Conservation (phyloP, 2,888 invertebrate species). For the Chirona hameri region DNA sequence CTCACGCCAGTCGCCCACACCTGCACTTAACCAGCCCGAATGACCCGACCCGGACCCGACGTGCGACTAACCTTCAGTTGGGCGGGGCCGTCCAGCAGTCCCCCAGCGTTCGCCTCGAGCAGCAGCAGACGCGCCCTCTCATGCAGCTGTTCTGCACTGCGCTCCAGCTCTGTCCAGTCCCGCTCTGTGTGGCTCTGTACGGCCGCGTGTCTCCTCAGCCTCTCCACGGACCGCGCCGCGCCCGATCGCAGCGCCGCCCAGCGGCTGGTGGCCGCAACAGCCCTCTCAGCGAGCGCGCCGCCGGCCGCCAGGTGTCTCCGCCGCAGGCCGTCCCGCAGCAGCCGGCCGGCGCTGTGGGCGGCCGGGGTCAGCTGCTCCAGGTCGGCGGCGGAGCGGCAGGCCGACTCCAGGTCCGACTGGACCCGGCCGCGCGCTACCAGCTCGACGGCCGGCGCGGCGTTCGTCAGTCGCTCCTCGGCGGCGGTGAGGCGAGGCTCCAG, state of each 20-base stretch:
- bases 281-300: neutral
- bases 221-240: slow-evolving; percentile 31
- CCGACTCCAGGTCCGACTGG: slow-evolving; percentile 28
- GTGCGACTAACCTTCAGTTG: neutral
- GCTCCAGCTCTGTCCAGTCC: slow-evolving; percentile 4
- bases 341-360: neutral
- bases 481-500: slow-evolving; percentile 13
- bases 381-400: slow-evolving; percentile 37
- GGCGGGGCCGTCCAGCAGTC: neutral
- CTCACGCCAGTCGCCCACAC: neutral
- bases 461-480: slow-evolving; percentile 33
- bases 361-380: slow-evolving; percentile 31
- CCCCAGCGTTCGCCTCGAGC: neutral
- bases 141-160: neutral
- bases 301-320: neutral
- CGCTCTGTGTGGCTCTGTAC: neutral
- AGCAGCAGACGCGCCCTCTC: neutral
- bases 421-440: neutral
- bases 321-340: neutral
- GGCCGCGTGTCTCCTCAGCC: neutral
- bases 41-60: neutral
- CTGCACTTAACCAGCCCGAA: neutral
- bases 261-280: neutral
- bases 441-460: slow-evolving; percentile 26
- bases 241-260: slow-evolving; percentile 4